Conservation (phyloP, 2,113 vertebrate genomes). For the Atlantisia rogersi region DNA sequence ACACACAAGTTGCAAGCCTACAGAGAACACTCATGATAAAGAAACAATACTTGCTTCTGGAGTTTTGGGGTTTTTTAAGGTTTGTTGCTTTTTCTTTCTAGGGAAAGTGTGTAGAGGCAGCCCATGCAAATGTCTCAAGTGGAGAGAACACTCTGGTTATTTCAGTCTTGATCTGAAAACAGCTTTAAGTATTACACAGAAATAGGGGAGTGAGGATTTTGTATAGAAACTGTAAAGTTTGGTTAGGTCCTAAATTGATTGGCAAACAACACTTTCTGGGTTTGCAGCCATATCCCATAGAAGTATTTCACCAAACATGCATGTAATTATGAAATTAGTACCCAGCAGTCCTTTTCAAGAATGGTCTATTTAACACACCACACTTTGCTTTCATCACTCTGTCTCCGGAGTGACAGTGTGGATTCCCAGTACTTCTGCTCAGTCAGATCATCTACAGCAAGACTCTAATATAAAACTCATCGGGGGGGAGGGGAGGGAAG, state of each 20-base stretch:
- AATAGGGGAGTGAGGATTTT: background rate
- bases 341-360: constrained; percentile 21
- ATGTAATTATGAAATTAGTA: background rate
- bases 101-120: background rate
- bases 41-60: background rate
- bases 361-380: constrained; percentile 46
- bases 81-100: background rate
- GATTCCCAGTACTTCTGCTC: constrained; percentile 58
- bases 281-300: background rate
- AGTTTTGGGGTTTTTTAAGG: background rate
- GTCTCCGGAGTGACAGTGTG: constrained; percentile 37
- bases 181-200: background rate
- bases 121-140: background rate
- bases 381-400: constrained; percentile 59
- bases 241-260: background rate
- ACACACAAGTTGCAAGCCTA: background rate
- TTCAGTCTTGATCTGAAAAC: background rate
- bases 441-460: constrained; percentile 52
- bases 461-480: constrained; percentile 40
- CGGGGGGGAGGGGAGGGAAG: background rate
- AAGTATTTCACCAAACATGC: background rate
- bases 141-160: background rate
- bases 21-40: background rate
- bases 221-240: background rate
- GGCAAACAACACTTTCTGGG: background rate